phyloP scores from a whole-genome alignment of 2,888 invertebrate genomes.

The Eupithecia vulgata region DNA sequence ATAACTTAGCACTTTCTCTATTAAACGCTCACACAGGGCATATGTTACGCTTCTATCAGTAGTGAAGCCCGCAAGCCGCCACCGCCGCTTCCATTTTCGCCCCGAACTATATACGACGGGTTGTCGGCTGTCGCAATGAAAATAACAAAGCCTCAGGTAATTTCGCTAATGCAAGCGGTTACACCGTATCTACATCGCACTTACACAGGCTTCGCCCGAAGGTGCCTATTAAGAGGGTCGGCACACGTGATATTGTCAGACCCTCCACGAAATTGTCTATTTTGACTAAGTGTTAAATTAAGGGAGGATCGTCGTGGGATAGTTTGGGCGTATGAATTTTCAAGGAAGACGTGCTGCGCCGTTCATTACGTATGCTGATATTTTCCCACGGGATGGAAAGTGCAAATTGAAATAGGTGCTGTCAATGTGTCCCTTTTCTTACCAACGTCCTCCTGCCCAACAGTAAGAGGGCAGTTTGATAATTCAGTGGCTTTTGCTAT shows the following conservation, averaged over 20 bases:
- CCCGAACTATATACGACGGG: slow-evolving; percentile 53
- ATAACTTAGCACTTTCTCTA: slow-evolving; percentile 9
- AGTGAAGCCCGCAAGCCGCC: slow-evolving; percentile 41
- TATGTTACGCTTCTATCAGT: slow-evolving; percentile 45
- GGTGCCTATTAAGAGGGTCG: slow-evolving; percentile 79
- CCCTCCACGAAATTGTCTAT: slow-evolving; percentile 69
- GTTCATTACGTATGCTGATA: slow-evolving; percentile 29
- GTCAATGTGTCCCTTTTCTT: neutral
- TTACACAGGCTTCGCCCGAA: slow-evolving; percentile 69
- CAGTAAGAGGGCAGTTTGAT: neutral
- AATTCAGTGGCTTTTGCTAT: too few relatives aligned
- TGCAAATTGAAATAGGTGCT: slow-evolving; percentile 32
- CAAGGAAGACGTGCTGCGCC: slow-evolving; percentile 43
- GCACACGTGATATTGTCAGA: slow-evolving; percentile 67
- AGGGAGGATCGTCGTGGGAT: slow-evolving; percentile 52
- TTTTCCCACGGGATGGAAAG: slow-evolving; percentile 28
- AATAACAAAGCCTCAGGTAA: slow-evolving; percentile 82
- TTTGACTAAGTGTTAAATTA: slow-evolving; percentile 75
- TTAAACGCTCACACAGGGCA: slow-evolving; percentile 34
- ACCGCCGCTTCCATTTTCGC: slow-evolving; percentile 51
- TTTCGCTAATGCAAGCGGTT: slow-evolving; percentile 84
- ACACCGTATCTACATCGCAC: slow-evolving; percentile 79
- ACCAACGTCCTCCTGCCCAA: neutral
- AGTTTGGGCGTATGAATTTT: slow-evolving; percentile 51
- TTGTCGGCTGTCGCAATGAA: slow-evolving; percentile 70